Percentiles rank a stretch among this genome's conserved stretches.
Evolutionary conservation across 2,888 invertebrate species (phyloP).

Genomic region (Lasioglossum zephyrum): DNA sequence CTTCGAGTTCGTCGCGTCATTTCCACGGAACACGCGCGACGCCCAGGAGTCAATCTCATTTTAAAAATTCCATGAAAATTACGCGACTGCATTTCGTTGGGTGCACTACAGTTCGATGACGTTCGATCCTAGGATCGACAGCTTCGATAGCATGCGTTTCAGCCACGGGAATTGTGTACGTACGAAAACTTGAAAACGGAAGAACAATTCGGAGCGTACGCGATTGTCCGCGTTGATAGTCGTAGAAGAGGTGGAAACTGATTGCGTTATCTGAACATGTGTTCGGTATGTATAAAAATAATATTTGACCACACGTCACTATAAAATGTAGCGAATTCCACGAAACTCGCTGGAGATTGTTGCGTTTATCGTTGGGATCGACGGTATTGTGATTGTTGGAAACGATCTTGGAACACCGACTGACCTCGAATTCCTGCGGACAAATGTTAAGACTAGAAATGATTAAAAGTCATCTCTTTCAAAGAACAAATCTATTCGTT

Average conservation of each 20-base stretch:
- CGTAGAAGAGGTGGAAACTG: constrained; percentile 38
- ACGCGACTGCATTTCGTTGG: background rate
- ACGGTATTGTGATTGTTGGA: background rate
- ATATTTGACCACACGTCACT: constrained; percentile 49
- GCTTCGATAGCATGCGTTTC: background rate
- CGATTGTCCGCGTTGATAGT: constrained; percentile 34
- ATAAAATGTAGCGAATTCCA: constrained; percentile 28
- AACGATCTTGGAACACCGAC: background rate
- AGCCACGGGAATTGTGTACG: background rate
- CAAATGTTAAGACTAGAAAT: background rate
- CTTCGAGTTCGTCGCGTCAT: constrained; percentile 33
- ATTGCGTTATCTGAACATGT: constrained; percentile 56
- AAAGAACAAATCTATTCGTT: background rate
- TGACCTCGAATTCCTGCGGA: background rate
- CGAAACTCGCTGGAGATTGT: constrained; percentile 18
- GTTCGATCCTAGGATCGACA: background rate
- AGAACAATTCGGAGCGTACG: constrained; percentile 31
- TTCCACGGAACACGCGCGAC: constrained; percentile 33
- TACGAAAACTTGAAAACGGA: background rate
- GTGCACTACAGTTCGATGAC: background rate
- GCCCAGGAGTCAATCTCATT: constrained; percentile 24
- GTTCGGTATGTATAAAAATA: constrained; percentile 50
- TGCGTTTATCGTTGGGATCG: background rate
- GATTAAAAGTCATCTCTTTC: too few relatives aligned
- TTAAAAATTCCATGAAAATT: constrained; percentile 21